Percentiles rank a stretch among this genome's conserved stretches.
phyloP scores from a whole-genome alignment of 2,888 invertebrate genomes.

The Amphimallon solstitiale region DNA sequence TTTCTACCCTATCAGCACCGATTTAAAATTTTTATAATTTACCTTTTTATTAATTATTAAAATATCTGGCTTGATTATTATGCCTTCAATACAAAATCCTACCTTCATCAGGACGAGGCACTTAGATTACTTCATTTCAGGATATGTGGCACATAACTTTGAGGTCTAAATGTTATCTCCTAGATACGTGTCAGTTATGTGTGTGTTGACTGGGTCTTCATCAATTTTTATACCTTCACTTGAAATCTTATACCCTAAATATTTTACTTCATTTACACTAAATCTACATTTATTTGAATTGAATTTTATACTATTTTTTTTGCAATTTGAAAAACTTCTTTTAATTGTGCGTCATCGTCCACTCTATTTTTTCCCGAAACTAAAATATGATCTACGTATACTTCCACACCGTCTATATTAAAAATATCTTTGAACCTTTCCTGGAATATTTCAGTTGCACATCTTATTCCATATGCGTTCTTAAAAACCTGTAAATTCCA shows the following conservation, averaged over 20 bases:
- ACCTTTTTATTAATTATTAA: no score
- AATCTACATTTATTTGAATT: constrained; percentile 44
- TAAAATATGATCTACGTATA: constrained; percentile 47
- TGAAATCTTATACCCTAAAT: constrained; percentile 35
- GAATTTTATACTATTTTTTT: constrained; percentile 35
- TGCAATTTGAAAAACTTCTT: constrained; percentile 36
- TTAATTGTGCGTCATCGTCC: constrained; percentile 36
- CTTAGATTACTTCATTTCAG: no score
- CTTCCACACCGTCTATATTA: constrained; percentile 35
- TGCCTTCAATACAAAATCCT: no score
- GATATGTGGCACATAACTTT: no score
- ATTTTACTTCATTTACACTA: constrained; percentile 38
- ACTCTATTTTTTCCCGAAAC: constrained; percentile 7
- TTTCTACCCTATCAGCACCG: no score
- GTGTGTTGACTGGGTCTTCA: constrained; percentile 39
- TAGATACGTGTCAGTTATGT: no score
- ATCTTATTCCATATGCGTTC: constrained; percentile 49
- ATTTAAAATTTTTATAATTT: no score
- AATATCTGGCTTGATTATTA: no score
- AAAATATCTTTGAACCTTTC: constrained; percentile 29
- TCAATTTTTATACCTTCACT: constrained; percentile 11
- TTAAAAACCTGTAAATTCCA: constrained; percentile 39
- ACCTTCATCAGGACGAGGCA: no score
- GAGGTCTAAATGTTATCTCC: no score
- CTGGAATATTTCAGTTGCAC: constrained; percentile 39